Percentiles rank a stretch among this genome's conserved stretches.
Evolutionary conservation across 2,888 invertebrate genomes (phyloP).

Genomic region (Boloria selene): DNA sequence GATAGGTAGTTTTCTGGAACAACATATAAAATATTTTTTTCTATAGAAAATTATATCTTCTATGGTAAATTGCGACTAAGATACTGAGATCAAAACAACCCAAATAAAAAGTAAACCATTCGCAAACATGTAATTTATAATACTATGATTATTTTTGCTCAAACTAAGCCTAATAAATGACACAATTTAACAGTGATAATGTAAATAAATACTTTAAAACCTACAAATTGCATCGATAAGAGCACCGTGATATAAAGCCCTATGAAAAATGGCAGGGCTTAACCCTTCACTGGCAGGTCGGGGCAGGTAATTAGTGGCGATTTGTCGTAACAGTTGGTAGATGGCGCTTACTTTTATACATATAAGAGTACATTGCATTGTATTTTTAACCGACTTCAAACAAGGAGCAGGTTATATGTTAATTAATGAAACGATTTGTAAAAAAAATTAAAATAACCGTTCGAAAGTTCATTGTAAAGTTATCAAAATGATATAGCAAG

Average conservation of each 20-base stretch:
- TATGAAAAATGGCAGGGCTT: constrained; percentile 55
- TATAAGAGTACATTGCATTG: constrained; percentile 2
- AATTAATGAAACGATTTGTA: too few species aligned
- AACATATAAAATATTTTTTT: too few species aligned
- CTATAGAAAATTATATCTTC: too few species aligned
- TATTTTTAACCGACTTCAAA: too few species aligned
- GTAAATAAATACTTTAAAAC: constrained; percentile 50
- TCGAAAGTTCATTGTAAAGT: too few species aligned
- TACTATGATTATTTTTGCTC: background rate
- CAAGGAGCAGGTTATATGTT: too few species aligned
- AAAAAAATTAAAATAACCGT: too few species aligned
- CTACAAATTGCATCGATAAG: constrained; percentile 53
- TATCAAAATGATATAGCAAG: too few species aligned
- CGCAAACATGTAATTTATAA: background rate
- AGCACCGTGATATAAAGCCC: constrained; percentile 46
- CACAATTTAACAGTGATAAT: constrained; percentile 38
- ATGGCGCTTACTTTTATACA: constrained; percentile 23
- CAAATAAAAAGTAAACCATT: background rate
- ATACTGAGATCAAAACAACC: too few species aligned
- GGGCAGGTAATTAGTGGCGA: constrained; percentile 52
- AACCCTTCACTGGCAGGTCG: constrained; percentile 54
- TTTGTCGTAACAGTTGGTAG: constrained; percentile 48
- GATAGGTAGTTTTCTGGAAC: too few species aligned
- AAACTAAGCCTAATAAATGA: constrained; percentile 39
- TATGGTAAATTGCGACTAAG: too few species aligned